phyloP scores from a whole-genome alignment of 2,113 vertebrate species.

The Rattus norvegicus region DNA sequence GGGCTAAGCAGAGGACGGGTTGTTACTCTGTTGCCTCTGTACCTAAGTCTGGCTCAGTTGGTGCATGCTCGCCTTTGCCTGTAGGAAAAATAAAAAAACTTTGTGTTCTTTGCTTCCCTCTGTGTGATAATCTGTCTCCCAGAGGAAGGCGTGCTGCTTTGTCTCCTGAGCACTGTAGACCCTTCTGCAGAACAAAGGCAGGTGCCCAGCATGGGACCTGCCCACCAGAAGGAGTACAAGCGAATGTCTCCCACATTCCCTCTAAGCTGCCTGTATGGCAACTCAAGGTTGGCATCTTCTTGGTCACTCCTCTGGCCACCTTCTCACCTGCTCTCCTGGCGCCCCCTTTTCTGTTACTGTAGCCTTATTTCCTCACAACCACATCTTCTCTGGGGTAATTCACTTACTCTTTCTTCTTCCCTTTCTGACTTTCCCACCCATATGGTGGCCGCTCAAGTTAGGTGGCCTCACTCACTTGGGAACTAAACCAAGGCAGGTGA shows the following conservation, averaged over 20 bases:
- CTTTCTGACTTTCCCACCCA: background rate
- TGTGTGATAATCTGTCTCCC: slow-evolving; percentile 29
- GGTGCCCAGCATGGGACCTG: background rate
- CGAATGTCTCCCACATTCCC: background rate
- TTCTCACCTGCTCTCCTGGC: background rate
- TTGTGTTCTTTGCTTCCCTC: slow-evolving; percentile 47
- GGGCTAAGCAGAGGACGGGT: background rate
- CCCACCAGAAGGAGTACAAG: background rate
- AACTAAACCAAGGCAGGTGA: background rate
- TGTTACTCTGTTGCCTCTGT: background rate
- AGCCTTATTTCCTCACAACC: background rate
- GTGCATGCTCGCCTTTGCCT: background rate
- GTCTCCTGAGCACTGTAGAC: background rate
- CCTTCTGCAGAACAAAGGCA: background rate
- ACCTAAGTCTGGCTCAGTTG: background rate
- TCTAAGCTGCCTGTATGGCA: accelerated
- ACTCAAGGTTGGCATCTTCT: background rate
- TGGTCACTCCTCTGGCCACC: background rate
- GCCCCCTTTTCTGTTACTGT: background rate
- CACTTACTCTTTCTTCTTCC: background rate
- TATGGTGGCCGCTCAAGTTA: background rate
- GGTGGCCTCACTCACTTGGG: background rate
- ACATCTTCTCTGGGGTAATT: background rate
- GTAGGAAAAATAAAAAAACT: slow-evolving; percentile 55
- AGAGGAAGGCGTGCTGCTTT: slow-evolving; percentile 61